Percentiles rank a stretch among this genome's conserved stretches.
phyloP scores from a whole-genome alignment of 2,888 invertebrate genomes.

The Coelinius sp. region DNA sequence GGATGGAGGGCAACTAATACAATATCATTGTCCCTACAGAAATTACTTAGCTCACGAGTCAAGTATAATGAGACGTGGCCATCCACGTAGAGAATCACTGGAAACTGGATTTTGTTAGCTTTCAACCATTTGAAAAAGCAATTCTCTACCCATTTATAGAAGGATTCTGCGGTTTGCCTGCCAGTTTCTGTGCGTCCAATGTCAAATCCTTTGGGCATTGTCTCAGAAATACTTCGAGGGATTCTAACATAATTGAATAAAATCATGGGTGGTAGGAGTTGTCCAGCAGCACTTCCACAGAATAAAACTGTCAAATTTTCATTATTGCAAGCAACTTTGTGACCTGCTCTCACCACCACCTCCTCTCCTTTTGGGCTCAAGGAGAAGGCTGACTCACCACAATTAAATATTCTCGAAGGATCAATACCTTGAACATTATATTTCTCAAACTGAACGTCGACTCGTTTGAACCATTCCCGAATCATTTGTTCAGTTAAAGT shows the following conservation, averaged over 20 bases:
- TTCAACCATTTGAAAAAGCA: background rate
- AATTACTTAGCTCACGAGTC: slow-evolving; percentile 10
- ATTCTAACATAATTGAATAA: background rate
- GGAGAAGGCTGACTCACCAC: slow-evolving; percentile 23
- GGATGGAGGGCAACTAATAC: slow-evolving; percentile 24
- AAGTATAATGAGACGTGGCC: slow-evolving; percentile 18
- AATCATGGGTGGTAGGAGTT: slow-evolving; percentile 20
- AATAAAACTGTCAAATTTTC: slow-evolving; percentile 21
- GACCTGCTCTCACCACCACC: slow-evolving; percentile 24
- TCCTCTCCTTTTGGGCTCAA: slow-evolving; percentile 20
- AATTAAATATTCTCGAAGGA: slow-evolving; percentile 22
- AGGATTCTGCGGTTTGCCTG: background rate
- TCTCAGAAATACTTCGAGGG: background rate
- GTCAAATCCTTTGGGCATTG: background rate
- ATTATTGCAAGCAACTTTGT: slow-evolving; percentile 21
- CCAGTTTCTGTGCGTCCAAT: background rate
- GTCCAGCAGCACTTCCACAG: slow-evolving; percentile 20
- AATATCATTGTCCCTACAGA: slow-evolving; percentile 20
- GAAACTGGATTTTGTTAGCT: slow-evolving; percentile 18
- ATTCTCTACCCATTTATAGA: background rate
- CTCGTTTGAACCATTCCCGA: slow-evolving; percentile 16
- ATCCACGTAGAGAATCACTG: slow-evolving; percentile 27
- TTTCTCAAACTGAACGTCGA: background rate
- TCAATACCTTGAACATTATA: background rate
- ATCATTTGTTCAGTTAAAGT: slow-evolving; percentile 25